phyloP scores from a whole-genome alignment of 2,113 vertebrate species.

The Baryphthengus martii region DNA sequence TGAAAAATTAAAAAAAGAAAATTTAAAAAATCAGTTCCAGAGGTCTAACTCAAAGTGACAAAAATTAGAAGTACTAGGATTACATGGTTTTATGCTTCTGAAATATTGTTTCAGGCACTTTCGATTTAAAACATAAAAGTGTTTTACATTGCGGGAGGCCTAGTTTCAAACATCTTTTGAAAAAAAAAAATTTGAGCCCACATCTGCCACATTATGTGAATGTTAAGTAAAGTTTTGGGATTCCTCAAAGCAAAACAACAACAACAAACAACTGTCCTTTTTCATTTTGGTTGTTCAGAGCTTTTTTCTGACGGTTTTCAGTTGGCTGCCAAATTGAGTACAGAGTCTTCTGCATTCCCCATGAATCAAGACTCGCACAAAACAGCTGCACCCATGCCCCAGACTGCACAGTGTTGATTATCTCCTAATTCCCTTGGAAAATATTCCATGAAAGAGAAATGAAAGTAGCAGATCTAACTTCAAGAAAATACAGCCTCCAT shows the following conservation, averaged over 20 bases:
- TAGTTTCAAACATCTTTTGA: background rate
- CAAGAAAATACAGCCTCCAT: background rate
- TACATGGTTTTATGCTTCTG: background rate
- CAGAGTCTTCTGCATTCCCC: background rate
- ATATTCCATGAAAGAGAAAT: background rate
- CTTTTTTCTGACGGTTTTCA: background rate
- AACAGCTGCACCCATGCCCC: background rate
- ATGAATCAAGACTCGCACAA: background rate
- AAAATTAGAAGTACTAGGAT: background rate
- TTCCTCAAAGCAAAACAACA: constrained; percentile 27
- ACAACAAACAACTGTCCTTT: background rate
- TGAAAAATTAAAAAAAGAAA: background rate
- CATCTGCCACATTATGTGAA: background rate
- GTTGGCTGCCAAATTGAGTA: background rate
- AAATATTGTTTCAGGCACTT: background rate
- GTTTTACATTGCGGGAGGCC: background rate
- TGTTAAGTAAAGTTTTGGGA: background rate
- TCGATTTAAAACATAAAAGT: background rate
- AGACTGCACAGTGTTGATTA: background rate
- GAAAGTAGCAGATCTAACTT: background rate
- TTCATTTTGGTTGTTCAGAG: background rate
- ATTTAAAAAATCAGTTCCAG: background rate
- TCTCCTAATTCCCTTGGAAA: background rate
- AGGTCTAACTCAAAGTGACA: background rate
- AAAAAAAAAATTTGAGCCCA: background rate